phyloP scores from a whole-genome alignment of 1,140 invertebrate species.

The Aphelenchoides besseyi region DNA sequence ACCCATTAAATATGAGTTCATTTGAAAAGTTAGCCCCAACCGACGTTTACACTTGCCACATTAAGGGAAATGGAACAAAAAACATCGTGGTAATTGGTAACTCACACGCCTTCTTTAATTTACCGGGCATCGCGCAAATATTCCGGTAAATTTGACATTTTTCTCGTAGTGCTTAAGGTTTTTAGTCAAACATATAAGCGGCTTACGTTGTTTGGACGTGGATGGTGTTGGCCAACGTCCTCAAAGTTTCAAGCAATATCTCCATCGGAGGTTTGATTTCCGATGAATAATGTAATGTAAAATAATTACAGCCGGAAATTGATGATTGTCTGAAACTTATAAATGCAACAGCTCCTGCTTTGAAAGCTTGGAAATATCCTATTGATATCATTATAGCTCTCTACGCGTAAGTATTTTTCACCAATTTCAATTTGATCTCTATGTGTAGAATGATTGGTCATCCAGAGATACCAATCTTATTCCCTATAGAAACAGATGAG shows the following conservation, averaged over 20 bases:
- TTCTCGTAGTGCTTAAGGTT: not conserved
- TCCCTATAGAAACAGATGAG: not conserved
- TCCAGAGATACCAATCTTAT: not conserved
- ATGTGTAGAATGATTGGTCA: not conserved
- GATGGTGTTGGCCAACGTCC: not conserved
- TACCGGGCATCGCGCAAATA: not conserved
- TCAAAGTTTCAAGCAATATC: not conserved
- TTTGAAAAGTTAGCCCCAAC: not conserved
- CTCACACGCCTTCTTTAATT: not conserved
- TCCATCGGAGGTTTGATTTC: not conserved
- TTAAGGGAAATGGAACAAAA: not conserved
- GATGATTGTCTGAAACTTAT: not conserved
- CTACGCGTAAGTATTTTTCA: too few relatives aligned
- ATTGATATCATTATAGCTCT: not conserved
- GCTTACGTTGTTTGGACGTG: too few relatives aligned
- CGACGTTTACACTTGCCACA: conserved; percentile 1
- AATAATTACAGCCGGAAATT: not conserved
- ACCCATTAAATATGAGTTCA: not conserved
- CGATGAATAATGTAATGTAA: not conserved
- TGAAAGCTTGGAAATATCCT: not conserved
- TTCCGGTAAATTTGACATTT: not conserved
- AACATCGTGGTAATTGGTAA: not conserved
- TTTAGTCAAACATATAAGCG: not conserved
- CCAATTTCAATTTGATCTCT: too few relatives aligned
- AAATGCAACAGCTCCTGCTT: too few relatives aligned